phyloP scores from a whole-genome alignment of 2,797 vertebrate species.

The Tamandua tetradactyla region DNA sequence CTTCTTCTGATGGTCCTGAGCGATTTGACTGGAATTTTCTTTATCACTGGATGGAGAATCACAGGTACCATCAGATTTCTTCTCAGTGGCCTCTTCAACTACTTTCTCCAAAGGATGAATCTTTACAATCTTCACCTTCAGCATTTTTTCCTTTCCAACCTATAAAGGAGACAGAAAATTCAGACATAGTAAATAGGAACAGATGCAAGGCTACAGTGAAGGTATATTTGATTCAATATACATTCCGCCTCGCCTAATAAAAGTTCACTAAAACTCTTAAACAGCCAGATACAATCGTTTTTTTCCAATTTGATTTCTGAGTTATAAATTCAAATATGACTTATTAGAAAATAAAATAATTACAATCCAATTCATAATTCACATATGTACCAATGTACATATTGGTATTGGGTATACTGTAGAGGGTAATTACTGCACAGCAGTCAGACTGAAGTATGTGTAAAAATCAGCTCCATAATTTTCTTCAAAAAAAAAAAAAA shows the following conservation, averaged over 20 bases:
- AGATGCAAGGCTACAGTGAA: background rate
- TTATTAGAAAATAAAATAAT: constrained; percentile 35
- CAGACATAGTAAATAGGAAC: constrained; percentile 12
- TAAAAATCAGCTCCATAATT: background rate
- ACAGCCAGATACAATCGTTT: background rate
- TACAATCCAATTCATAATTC: background rate
- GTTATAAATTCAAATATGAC: background rate
- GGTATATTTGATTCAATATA: background rate
- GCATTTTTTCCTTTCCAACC: constrained; percentile 96
- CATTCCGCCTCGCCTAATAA: background rate
- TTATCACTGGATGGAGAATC: constrained; percentile 99
- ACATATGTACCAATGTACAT: background rate
- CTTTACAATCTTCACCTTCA: constrained; percentile 92
- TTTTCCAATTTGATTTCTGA: constrained; percentile 30
- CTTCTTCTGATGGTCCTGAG: constrained; percentile 92
- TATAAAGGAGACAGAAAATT: constrained; percentile 67
- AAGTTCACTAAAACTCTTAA: background rate
- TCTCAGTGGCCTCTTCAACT: constrained; percentile 90
- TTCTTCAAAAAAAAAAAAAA: background rate
- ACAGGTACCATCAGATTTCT: constrained; percentile 95
- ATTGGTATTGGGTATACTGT: too few relatives aligned
- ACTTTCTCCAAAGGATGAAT: constrained; percentile 93
- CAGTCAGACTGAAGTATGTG: background rate
- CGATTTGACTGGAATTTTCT: constrained; percentile 93
- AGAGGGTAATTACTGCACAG: background rate